phyloP scores from a whole-genome alignment of 2,888 invertebrate species.

The Parochlus steinenii region DNA sequence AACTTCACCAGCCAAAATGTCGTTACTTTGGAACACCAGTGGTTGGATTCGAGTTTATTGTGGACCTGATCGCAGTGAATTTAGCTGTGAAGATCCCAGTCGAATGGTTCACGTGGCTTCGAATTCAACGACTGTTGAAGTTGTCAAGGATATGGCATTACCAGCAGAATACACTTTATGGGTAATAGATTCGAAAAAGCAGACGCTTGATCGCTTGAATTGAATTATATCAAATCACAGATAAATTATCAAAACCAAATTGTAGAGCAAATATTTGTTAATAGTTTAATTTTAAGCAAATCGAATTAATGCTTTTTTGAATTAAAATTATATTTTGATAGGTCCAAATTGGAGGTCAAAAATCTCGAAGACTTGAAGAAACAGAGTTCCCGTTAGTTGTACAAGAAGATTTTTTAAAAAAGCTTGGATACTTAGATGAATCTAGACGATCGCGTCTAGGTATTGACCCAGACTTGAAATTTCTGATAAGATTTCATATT shows the following conservation, averaged over 20 bases:
- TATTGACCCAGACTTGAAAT: slow-evolving; percentile 46
- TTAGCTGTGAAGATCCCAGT: slow-evolving; percentile 16
- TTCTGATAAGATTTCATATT: slow-evolving; percentile 42
- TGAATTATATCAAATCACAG: no score
- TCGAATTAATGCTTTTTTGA: no score
- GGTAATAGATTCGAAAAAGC: slow-evolving; percentile 4
- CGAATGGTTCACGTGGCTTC: slow-evolving; percentile 16
- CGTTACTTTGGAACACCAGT: slow-evolving; percentile 12
- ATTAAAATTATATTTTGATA: slow-evolving; percentile 26
- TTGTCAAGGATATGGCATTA: slow-evolving; percentile 15
- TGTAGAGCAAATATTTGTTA: no score
- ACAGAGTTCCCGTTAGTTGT: slow-evolving; percentile 40
- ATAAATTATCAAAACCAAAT: no score
- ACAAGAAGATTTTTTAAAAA: slow-evolving; percentile 42
- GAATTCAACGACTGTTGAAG: slow-evolving; percentile 13
- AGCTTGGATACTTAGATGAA: slow-evolving; percentile 40
- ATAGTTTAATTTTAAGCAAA: no score
- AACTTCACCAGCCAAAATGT: slow-evolving; percentile 8
- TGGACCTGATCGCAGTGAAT: slow-evolving; percentile 16
- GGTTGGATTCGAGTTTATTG: slow-evolving; percentile 17
- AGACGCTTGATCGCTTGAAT: neutral
- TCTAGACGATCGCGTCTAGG: slow-evolving; percentile 42
- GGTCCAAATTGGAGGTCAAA: slow-evolving; percentile 40
- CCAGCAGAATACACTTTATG: slow-evolving; percentile 16
- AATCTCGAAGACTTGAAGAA: slow-evolving; percentile 35